Evolutionary conservation across 2,797 vertebrate species (phyloP), one percentile per base, ranked within the genome.

Genomic region (Phalloptychus januarius): DNA sequence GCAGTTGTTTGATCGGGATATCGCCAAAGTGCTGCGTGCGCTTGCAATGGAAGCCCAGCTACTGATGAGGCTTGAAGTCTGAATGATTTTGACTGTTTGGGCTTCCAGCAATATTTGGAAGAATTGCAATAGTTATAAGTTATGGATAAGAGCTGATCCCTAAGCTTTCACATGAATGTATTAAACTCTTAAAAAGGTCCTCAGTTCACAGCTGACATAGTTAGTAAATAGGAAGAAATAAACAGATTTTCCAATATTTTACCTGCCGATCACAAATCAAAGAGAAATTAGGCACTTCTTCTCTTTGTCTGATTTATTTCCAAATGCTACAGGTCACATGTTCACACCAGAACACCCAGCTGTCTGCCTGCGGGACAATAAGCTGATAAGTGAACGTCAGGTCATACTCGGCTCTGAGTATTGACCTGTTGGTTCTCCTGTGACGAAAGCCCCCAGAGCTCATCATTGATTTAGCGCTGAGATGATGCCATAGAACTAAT

Each of bases 381-480:
- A 42, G 63, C 70, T 3, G 40, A 28, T 71, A 50, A 73, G 18
- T 86, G 77, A n/a, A 73, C 74, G 46, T 44, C 72, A 2, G 81
- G 65, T 83, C 75, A 50, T 13, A 8, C 54, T 40, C 50, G 25
- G 71, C 50, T 63, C 38, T 71, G 81, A 86, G 81, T 78, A 79
- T 76, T 81, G 80, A 73, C 78, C 80, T 86, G 88, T 92, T 85
- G 79, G 83, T 13, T 65, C 81, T 76, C 75, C 63, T 78, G 71
- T 76, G 85, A 83, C 79, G 67, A 58, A 25, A 71, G 65, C 77
- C 77, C 83, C 76, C 67, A 48, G 52, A 85, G 83, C 79, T 89
- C 70, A 91, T 94, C 88, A 93, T 87, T 91, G 87, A 91, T 93
- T 91, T 84, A 94, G 63, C 69, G 54, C 46, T 10, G 58, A 71